These are phyloP conservation scores for Macroramphosus scolopax DNA, from an alignment of 2,797 vertebrate genomes.

Conservation along the genomic window DNA sequence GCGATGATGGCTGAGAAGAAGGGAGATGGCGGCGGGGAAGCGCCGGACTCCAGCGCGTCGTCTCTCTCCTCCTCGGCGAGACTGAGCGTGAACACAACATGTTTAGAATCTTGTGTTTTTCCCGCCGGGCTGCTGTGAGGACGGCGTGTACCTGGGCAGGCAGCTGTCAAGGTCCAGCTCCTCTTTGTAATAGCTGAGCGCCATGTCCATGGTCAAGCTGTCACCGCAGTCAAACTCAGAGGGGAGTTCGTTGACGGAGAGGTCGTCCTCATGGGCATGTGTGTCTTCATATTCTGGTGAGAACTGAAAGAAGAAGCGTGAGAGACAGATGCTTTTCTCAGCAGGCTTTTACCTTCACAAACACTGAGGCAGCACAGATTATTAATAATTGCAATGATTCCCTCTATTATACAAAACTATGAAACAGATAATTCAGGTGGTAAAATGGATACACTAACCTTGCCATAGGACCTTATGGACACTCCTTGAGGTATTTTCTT, in stretches of 20 bases:
- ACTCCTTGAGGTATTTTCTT: conserved; percentile 68
- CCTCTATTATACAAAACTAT: conserved; percentile 29
- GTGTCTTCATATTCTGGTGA: conserved; percentile 81
- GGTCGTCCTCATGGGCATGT: conserved; percentile 82
- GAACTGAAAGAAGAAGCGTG: conserved; percentile 71
- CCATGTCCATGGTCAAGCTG: conserved; percentile 79
- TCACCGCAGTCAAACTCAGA: conserved; percentile 82
- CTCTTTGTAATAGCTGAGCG: conserved; percentile 79
- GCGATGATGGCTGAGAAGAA: conserved; percentile 98
- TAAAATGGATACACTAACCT: conserved; percentile 80
- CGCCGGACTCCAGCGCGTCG: conserved; percentile 62
- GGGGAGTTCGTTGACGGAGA: conserved; percentile 84
- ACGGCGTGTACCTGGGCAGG: conserved; percentile 83
- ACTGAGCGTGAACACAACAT: conserved; percentile 66
- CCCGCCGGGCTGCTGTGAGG: not conserved
- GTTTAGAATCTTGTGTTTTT: not conserved
- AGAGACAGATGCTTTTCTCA: not conserved
- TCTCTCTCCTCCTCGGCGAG: conserved; percentile 83
- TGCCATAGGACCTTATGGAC: conserved; percentile 69
- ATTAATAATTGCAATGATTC: conserved; percentile 25
- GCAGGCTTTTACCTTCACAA: conserved; percentile 13
- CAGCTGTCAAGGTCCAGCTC: conserved; percentile 78
- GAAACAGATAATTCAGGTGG: conserved; percentile 31
- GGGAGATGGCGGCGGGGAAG: conserved; percentile 90
- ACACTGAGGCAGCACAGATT: conserved; percentile 33